These are phyloP conservation scores for Drosophila quinaria DNA, from an alignment of 2,888 invertebrate genomes.

Conservation along the genomic window DNA sequence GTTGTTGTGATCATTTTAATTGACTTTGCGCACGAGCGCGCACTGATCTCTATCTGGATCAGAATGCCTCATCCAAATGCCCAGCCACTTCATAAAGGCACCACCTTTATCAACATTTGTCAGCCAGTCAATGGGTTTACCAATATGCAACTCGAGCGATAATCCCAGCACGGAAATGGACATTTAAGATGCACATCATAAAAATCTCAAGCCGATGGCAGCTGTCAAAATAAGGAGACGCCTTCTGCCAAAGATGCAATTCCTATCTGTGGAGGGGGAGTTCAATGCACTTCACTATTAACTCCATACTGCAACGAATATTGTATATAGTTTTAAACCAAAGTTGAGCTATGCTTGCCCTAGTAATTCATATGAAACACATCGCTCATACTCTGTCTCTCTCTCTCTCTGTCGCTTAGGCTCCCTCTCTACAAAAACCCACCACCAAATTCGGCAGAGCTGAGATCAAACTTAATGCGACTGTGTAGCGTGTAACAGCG, in stretches of 20 bases:
- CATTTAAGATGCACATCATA: slow-evolving; percentile 56
- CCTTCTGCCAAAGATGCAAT: slow-evolving; percentile 45
- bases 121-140: slow-evolving; percentile 45
- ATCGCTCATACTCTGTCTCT: neutral
- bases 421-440: slow-evolving; percentile 31
- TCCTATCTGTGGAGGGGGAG: slow-evolving; percentile 26
- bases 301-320: slow-evolving; percentile 25
- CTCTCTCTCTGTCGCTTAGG: slow-evolving; percentile 4
- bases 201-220: slow-evolving; percentile 50
- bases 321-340: slow-evolving; percentile 30
- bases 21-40: slow-evolving; percentile 80
- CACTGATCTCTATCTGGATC: slow-evolving; percentile 52
- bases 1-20: slow-evolving; percentile 80
- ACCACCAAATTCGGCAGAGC: slow-evolving; percentile 42
- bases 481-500: slow-evolving; percentile 14
- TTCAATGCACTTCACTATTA: slow-evolving; percentile 63
- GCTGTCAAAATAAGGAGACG: slow-evolving; percentile 75
- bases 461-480: slow-evolving; percentile 19
- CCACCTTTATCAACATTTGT: slow-evolving; percentile 7
- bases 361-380: slow-evolving; percentile 21
- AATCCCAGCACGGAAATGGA: slow-evolving; percentile 53
- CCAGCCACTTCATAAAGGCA: slow-evolving; percentile 44
- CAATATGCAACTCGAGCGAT: slow-evolving; percentile 36
- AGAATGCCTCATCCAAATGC: slow-evolving; percentile 27
- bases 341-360: slow-evolving; percentile 25